Evolutionary conservation across 1,140 invertebrate genomes (phyloP).

Genomic region (Cecropterus lyciades): DNA sequence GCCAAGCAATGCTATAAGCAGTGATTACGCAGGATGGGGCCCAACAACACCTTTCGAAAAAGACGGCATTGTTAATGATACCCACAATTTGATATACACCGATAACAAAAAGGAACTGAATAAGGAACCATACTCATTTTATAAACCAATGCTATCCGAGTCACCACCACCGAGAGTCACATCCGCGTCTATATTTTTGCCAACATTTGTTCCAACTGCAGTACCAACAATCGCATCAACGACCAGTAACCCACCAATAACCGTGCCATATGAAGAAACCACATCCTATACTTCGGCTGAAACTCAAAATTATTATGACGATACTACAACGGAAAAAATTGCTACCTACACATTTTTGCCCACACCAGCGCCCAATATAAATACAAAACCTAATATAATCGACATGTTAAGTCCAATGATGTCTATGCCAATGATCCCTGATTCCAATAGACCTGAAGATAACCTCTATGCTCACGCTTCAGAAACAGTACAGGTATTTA

Average conservation of each 20-base stretch:
- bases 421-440: conserved; percentile 72
- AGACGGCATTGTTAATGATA: conserved; percentile 54
- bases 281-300: conserved; percentile 44
- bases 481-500: conserved; percentile 68
- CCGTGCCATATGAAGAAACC: conserved; percentile 45
- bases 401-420: conserved; percentile 75
- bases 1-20: conserved; percentile 65
- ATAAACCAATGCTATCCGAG: conserved; percentile 66
- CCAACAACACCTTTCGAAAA: conserved; percentile 70
- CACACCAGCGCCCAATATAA: conserved; percentile 40
- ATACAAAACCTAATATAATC: conserved; percentile 53
- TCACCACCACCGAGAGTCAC: conserved; percentile 49
- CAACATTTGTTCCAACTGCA: conserved; percentile 63
- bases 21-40: conserved; percentile 79
- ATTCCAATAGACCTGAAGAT: conserved; percentile 68
- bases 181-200: conserved; percentile 41
- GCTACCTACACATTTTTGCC: conserved; percentile 37
- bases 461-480: conserved; percentile 75
- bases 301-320: conserved; percentile 46
- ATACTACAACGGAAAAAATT: conserved; percentile 52
- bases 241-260: conserved; percentile 38
- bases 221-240: conserved; percentile 48
- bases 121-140: conserved; percentile 61
- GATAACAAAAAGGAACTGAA: conserved; percentile 51
- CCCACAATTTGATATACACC: conserved; percentile 67